Evolutionary conservation across 2,888 invertebrate genomes (phyloP).

Genomic region (Cetonia aurata): DNA sequence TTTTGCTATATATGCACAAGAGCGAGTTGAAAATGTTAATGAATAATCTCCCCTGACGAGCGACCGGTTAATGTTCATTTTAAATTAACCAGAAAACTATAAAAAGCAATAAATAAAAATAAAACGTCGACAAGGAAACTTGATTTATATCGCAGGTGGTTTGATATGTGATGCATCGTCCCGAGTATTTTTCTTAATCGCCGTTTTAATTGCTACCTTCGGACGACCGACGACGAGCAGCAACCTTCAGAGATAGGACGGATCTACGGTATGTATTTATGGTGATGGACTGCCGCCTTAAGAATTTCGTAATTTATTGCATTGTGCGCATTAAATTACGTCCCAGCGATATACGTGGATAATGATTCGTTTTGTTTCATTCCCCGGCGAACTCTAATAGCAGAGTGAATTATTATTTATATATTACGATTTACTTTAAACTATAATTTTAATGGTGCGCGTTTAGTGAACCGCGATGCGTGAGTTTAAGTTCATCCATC

Average conservation of each 20-base stretch:
- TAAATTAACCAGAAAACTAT: slow-evolving; percentile 45
- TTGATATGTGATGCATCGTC: slow-evolving; percentile 65
- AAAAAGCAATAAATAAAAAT: slow-evolving; percentile 46
- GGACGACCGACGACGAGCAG: slow-evolving; percentile 42
- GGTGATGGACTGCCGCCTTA: slow-evolving; percentile 44
- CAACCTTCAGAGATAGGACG: slow-evolving; percentile 26
- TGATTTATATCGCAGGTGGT: slow-evolving; percentile 64
- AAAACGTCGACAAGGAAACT: slow-evolving; percentile 47
- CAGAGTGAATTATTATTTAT: slow-evolving; percentile 42
- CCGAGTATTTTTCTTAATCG: slow-evolving; percentile 62
- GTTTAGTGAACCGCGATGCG: slow-evolving; percentile 2
- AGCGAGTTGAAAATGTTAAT: slow-evolving; percentile 4
- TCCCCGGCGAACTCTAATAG: slow-evolving; percentile 38
- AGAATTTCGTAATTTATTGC: slow-evolving; percentile 45
- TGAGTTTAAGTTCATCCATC: slow-evolving; percentile 21
- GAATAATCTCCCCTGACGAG: slow-evolving; percentile 2
- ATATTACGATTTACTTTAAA: slow-evolving; percentile 18
- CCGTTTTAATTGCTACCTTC: slow-evolving; percentile 63
- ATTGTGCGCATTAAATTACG: slow-evolving; percentile 43
- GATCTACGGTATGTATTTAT: slow-evolving; percentile 33
- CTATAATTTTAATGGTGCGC: slow-evolving; percentile 8
- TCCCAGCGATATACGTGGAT: background rate
- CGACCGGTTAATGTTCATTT: slow-evolving; percentile 23
- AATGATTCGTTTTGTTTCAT: slow-evolving; percentile 31
- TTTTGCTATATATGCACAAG: background rate